Percentiles rank a stretch among this genome's conserved stretches.
These are phyloP conservation scores for Helicoverpa zea DNA, from an alignment of 1,140 invertebrate genomes.

Conservation along the genomic window DNA sequence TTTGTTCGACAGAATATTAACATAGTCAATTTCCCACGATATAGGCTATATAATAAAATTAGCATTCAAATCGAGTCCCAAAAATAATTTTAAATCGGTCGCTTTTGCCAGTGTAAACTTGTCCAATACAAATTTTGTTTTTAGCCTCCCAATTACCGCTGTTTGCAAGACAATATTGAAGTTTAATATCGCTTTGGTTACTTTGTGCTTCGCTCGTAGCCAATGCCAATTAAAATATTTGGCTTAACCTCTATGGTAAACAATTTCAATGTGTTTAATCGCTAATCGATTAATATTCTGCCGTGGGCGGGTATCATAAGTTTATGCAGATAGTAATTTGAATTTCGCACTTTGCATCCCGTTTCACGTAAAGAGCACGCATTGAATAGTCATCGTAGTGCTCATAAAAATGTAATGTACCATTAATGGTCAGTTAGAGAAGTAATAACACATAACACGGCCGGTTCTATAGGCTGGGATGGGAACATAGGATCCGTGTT, in stretches of 20 bases:
- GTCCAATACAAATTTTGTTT: constrained; percentile 50
- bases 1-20: constrained; percentile 39
- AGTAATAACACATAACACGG: constrained; percentile 34
- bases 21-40: constrained; percentile 54
- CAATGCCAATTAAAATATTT: constrained; percentile 49
- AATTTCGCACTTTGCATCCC: constrained; percentile 14
- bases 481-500: constrained; percentile 24
- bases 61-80: constrained; percentile 61
- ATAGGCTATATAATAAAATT: constrained; percentile 62
- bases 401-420: constrained; percentile 41
- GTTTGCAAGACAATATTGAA: constrained; percentile 58
- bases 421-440: constrained; percentile 36
- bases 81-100: constrained; percentile 60
- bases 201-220: constrained; percentile 22
- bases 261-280: constrained; percentile 23
- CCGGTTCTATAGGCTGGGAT: constrained; percentile 6
- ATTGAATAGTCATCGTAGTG: constrained; percentile 34
- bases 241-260: constrained; percentile 14
- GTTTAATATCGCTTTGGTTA: constrained; percentile 53
- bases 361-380: background rate
- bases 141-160: constrained; percentile 54
- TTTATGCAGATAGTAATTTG: background rate
- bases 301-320: background rate
- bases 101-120: constrained; percentile 47
- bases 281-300: constrained; percentile 7